phyloP scores from a whole-genome alignment of 1,140 invertebrate species.

The Anastrepha ludens region DNA sequence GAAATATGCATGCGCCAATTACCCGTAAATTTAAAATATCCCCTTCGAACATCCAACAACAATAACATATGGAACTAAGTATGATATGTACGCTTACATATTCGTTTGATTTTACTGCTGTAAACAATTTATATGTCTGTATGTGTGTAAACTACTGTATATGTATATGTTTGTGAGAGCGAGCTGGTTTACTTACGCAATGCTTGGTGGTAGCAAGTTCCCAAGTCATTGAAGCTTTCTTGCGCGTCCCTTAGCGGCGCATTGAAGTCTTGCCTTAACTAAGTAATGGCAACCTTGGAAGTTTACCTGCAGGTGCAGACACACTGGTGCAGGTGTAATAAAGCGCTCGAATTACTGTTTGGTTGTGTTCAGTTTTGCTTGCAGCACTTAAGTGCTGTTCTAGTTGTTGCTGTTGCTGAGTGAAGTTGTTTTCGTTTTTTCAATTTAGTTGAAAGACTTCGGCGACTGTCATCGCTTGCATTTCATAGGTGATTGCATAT shows the following conservation, averaged over 20 bases:
- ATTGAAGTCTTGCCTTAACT: not conserved
- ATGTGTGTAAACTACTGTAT: too few species aligned
- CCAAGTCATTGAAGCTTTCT: not conserved
- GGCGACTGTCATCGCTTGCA: not conserved
- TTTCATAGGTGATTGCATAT: slow-evolving; percentile 11
- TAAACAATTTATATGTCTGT: too few species aligned
- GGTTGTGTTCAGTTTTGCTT: not conserved
- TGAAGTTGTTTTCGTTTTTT: not conserved
- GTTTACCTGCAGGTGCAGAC: too few species aligned
- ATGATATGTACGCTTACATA: too few species aligned
- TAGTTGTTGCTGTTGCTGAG: not conserved
- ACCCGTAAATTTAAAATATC: not conserved
- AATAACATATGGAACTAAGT: not conserved
- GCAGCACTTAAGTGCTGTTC: not conserved
- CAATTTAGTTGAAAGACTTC: not conserved
- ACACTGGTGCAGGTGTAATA: not conserved
- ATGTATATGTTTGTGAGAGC: too few species aligned
- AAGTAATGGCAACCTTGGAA: slow-evolving; percentile 14
- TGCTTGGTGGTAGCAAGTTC: not conserved
- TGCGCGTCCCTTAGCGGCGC: not conserved
- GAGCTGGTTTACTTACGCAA: not conserved
- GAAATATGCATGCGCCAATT: slow-evolving; percentile 20
- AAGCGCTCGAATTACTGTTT: not conserved
- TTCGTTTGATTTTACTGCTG: too few species aligned
- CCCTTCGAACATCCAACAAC: not conserved